Evolutionary conservation across 2,888 invertebrate species (phyloP).

Genomic region (Eupithecia dodoneata): DNA sequence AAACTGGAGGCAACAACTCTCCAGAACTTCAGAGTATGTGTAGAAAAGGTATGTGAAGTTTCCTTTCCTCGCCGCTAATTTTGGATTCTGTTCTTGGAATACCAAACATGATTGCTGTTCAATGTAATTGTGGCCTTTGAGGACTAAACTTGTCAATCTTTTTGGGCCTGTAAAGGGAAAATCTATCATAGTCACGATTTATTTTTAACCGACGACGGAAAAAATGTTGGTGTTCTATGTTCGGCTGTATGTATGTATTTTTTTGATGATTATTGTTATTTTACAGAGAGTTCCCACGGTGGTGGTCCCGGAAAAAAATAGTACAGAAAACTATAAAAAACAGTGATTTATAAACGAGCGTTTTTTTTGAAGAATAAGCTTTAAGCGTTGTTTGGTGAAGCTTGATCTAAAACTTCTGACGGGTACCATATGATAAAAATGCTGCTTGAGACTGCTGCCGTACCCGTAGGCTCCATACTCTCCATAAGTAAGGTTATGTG

Average conservation of each 20-base stretch:
- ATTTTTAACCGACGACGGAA: background rate
- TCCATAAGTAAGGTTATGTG: no score
- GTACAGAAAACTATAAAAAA: no score
- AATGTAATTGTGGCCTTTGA: slow-evolving; percentile 58
- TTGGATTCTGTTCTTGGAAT: slow-evolving; percentile 62
- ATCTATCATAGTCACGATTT: background rate
- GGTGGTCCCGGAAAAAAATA: no score
- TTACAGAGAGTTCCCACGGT: no score
- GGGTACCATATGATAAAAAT: background rate
- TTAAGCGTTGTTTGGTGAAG: no score
- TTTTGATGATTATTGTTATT: no score
- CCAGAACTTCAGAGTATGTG: slow-evolving; percentile 67
- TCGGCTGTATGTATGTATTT: no score
- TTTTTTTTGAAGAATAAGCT: no score
- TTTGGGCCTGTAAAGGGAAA: slow-evolving; percentile 52
- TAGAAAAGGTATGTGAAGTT: slow-evolving; percentile 66
- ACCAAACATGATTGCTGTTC: slow-evolving; percentile 62
- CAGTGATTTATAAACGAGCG: no score
- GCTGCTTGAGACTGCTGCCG: background rate
- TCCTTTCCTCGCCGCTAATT: slow-evolving; percentile 37
- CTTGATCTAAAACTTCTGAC: background rate
- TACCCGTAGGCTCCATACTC: no score
- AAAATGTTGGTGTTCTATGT: no score
- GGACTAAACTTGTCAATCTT: slow-evolving; percentile 59
- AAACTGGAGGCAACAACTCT: slow-evolving; percentile 64